Evolutionary conservation across 2,888 invertebrate genomes (phyloP), one percentile per base, ranked within the genome.

Genomic region (Aphidoletes aphidimyza): DNA sequence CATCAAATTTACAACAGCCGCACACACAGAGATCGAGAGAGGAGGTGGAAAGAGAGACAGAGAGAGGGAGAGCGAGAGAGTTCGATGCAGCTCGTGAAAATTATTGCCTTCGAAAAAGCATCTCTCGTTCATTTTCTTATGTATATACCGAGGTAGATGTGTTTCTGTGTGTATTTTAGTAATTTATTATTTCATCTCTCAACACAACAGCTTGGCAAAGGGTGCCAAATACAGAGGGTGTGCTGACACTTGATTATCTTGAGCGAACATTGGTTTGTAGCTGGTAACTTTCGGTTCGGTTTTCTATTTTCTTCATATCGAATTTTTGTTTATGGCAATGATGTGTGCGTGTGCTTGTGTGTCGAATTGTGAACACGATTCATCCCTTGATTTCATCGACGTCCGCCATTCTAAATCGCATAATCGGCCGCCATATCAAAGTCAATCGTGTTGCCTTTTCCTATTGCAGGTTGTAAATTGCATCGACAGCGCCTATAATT

Each of bases 241-340:
- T 69, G 69, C 30, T 69, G 34, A 69, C 30, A 69, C 69, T 69
- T 69, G 69, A 69, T 69, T 69, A 69, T 69, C 69, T 30, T 69
- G 69, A 69, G 30, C 11, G 69, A 69, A 69, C 69, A 54, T 54
- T 69, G 69, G 34, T 30, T 69, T 17, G 3, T 9, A 54, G 14
- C 30, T n/a, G 69, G 2, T 30, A 14, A 30, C 30, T 69, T 30
- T 69, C 17, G n/a, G n/a, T n/a, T 30, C 34, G 30, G 17, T 47
- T 2, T 17, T 47, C 17, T 6, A 3, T 0, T 54, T 54, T 22
- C 22, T 54, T 54, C 22, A 22, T 22, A 22, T 6, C 3, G 22
- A 54, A 2, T 54, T n/a, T 54, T 54, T 22, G 11, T 39, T 39
- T n/a, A n/a, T n/a, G n/a, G n/a, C 39, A 11, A 39, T 39, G 5